Conservation (phyloP, 1,140 invertebrate genomes). For the Heliothis virescens region DNA sequence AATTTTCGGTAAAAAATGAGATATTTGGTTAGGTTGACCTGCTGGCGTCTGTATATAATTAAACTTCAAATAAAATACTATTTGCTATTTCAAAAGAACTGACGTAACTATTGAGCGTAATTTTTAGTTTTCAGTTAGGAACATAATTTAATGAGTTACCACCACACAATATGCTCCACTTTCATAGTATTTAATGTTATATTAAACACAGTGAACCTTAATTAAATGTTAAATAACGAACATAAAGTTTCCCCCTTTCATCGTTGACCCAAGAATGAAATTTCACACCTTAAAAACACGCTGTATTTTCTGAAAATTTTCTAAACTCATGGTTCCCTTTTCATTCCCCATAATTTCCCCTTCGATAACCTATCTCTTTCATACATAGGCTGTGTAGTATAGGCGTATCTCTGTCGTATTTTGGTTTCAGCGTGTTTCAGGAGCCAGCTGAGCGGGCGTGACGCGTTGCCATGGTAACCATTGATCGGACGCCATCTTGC, state of each 20-base stretch:
- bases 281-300: constrained; percentile 9
- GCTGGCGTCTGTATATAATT: too few species aligned
- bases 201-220: neutral
- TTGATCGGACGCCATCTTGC: constrained; percentile 82
- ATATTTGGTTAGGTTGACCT: too few species aligned
- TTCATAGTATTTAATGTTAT: neutral
- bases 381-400: constrained; percentile 37
- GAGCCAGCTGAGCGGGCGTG: constrained; percentile 70
- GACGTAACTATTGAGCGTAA: too few species aligned
- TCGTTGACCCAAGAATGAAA: neutral
- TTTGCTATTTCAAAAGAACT: too few species aligned
- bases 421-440: constrained; percentile 74
- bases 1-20: too few species aligned
- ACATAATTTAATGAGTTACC: too few species aligned
- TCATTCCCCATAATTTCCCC: constrained; percentile 32
- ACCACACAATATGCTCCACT: too few species aligned
- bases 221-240: neutral
- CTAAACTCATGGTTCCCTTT: constrained; percentile 52
- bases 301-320: constrained; percentile 11
- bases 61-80: too few species aligned
- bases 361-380: constrained; percentile 53
- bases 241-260: neutral
- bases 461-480: constrained; percentile 81
- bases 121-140: too few species aligned
- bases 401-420: constrained; percentile 61